A percentile compares a stretch with the other conserved stretches of the same genome.
These are phyloP conservation scores for Gymnocypris eckloni DNA, from an alignment of 2,797 vertebrate genomes.

Conservation along the genomic window DNA sequence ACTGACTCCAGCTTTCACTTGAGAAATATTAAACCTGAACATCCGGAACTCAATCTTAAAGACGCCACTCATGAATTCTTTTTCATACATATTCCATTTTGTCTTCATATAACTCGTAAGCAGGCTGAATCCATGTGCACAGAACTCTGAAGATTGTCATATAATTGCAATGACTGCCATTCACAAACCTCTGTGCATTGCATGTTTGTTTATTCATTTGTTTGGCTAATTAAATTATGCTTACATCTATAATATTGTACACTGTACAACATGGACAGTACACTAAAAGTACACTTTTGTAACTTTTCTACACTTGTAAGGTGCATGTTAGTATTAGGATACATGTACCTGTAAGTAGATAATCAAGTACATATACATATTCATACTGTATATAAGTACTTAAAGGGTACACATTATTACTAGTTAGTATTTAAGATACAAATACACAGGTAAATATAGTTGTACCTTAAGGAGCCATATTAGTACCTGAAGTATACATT, in stretches of 20 bases:
- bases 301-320: neutral
- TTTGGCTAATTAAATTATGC: neutral
- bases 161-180: neutral
- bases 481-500: neutral
- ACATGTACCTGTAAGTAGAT: neutral
- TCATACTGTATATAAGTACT: neutral
- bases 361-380: neutral
- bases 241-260: neutral
- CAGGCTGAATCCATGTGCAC: constrained; percentile 42
- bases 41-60: constrained; percentile 21
- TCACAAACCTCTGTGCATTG: neutral
- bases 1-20: constrained; percentile 66
- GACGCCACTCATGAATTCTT: constrained; percentile 22
- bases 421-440: neutral
- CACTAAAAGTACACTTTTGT: neutral
- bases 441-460: neutral
- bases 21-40: constrained; percentile 75
- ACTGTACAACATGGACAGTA: neutral
- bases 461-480: neutral
- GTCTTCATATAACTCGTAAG: neutral
- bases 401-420: neutral
- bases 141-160: neutral
- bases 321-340: neutral
- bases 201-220: neutral
- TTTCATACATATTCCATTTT: constrained; percentile 38